phyloP scores from a whole-genome alignment of 2,113 vertebrate species.

The Microtus oregoni region DNA sequence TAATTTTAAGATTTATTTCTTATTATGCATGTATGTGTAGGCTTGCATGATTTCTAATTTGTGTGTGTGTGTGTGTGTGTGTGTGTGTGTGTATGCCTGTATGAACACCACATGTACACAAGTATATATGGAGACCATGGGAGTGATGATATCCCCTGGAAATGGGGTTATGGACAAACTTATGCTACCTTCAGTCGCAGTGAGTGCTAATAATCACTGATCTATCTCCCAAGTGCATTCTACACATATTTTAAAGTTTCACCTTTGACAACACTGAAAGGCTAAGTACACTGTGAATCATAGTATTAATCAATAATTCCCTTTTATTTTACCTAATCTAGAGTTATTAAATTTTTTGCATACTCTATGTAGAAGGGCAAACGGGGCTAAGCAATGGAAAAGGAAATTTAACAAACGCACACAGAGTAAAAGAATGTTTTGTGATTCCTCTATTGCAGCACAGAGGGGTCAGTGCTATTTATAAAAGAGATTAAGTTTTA shows the following conservation, averaged over 20 bases:
- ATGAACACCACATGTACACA: neutral
- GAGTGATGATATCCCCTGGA: neutral
- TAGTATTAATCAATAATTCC: conserved; percentile 21
- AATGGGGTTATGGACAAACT: too few species aligned
- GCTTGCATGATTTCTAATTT: neutral
- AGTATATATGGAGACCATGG: too few species aligned
- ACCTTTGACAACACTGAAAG: neutral
- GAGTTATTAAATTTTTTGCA: neutral
- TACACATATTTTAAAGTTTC: neutral
- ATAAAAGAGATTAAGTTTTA: conserved; percentile 74
- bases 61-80: neutral
- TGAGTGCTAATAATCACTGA: neutral
- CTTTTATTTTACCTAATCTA: conserved; percentile 62
- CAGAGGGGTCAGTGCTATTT: conserved; percentile 73
- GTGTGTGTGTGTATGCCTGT: too few species aligned
- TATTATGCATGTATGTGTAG: too few species aligned
- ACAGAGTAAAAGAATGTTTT: neutral
- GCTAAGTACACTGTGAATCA: neutral
- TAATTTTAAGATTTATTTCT: neutral
- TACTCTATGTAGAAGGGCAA: neutral
- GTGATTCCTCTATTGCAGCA: neutral
- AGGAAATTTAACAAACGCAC: neutral
- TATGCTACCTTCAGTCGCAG: neutral
- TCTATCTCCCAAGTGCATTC: neutral
- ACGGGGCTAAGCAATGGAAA: conserved; percentile 26